Evolutionary conservation across 1,140 invertebrate species (phyloP).

Genomic region (Lineus longissimus): DNA sequence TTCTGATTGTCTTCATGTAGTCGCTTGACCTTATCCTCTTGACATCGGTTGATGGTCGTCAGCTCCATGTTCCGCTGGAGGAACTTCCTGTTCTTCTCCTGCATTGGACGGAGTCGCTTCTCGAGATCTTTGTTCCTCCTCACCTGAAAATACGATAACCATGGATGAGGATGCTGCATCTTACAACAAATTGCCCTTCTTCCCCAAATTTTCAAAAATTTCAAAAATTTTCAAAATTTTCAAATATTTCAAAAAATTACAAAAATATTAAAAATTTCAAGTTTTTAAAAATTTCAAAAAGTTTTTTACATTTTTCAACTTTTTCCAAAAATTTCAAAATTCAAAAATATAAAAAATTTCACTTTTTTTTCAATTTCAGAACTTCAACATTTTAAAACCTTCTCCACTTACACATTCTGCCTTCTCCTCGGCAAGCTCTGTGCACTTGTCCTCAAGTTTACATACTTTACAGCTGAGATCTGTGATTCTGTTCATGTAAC

Average conservation of each 20-base stretch:
- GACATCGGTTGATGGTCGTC: constrained; percentile 33
- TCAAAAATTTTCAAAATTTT: too few relatives aligned
- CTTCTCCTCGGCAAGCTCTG: background rate
- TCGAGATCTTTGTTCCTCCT: constrained; percentile 31
- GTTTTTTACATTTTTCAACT: too few relatives aligned
- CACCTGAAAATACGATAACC: constrained; percentile 15
- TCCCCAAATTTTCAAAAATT: too few relatives aligned
- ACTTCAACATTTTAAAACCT: too few relatives aligned
- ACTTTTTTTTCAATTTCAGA: too few relatives aligned
- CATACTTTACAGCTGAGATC: background rate
- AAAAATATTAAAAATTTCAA: background rate
- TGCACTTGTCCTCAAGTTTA: background rate
- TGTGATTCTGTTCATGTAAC: background rate
- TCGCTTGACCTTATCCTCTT: constrained; percentile 38
- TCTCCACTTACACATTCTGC: constrained; percentile 6
- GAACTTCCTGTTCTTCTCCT: constrained; percentile 46
- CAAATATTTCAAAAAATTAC: background rate
- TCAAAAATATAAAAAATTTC: too few relatives aligned
- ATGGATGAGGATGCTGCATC: too few relatives aligned
- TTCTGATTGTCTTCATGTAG: constrained; percentile 38
- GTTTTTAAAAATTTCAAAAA: too few relatives aligned
- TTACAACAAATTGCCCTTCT: too few relatives aligned
- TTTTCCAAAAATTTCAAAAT: too few relatives aligned
- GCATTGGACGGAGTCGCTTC: constrained; percentile 37
- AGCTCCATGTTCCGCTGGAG: constrained; percentile 46